Evolutionary conservation across 1,140 invertebrate species (phyloP).

Genomic region (Zophobas atratus): DNA sequence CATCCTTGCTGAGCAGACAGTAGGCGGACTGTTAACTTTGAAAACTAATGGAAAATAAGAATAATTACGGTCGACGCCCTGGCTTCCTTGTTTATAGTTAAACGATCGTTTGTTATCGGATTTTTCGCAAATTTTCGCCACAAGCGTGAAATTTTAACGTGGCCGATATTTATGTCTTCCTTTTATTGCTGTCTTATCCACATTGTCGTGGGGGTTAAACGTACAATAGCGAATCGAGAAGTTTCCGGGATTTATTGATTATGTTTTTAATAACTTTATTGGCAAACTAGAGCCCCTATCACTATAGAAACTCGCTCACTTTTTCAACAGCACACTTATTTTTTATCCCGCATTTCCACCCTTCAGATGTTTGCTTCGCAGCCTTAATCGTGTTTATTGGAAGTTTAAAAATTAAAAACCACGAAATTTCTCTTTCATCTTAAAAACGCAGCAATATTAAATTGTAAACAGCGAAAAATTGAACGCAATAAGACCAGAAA

Average conservation of each 20-base stretch:
- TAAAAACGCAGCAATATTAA: slow-evolving; percentile 10
- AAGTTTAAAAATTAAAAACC: slow-evolving; percentile 1
- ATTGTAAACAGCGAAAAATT: slow-evolving; percentile 1
- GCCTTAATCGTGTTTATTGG: not conserved
- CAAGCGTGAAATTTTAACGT: slow-evolving; percentile 16
- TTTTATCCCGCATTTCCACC: not conserved
- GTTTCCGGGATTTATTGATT: slow-evolving; percentile 32
- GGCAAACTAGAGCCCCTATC: slow-evolving; percentile 12
- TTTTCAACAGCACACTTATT: not conserved
- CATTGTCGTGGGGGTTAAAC: slow-evolving; percentile 28
- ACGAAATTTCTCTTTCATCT: slow-evolving; percentile 2
- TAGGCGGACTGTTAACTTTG: not conserved
- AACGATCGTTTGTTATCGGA: slow-evolving; percentile 7
- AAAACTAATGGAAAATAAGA: slow-evolving; percentile 8
- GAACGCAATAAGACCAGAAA: slow-evolving; percentile 7
- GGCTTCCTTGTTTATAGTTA: not conserved
- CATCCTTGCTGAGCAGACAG: slow-evolving; percentile 1
- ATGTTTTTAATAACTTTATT: slow-evolving; percentile 34
- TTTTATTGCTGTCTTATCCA: slow-evolving; percentile 37
- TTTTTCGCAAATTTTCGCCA: slow-evolving; percentile 8
- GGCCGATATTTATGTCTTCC: slow-evolving; percentile 24
- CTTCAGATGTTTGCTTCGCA: not conserved
- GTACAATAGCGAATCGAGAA: slow-evolving; percentile 19
- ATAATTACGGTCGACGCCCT: slow-evolving; percentile 1
- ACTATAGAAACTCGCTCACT: not conserved